Conservation (phyloP, 2,797 vertebrate species). For the Etheostoma nigrum region DNA sequence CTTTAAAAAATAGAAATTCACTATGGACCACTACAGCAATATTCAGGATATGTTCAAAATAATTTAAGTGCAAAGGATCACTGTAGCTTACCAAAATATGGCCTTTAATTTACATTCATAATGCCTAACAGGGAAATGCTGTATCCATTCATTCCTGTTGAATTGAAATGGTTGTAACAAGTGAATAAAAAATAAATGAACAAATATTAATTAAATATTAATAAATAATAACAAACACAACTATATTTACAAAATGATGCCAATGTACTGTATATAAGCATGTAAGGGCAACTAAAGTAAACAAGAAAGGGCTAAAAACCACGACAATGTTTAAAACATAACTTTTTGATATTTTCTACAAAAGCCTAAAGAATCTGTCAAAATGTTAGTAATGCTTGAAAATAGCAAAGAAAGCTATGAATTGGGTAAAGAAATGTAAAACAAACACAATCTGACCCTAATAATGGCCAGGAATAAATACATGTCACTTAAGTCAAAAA, state of each 20-base stretch:
- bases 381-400: constrained; percentile 33
- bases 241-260: constrained; percentile 39
- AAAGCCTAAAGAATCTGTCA: constrained; percentile 44
- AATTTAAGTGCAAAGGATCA: constrained; percentile 72
- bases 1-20: constrained; percentile 64
- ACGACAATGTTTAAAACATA: background rate
- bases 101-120: constrained; percentile 77
- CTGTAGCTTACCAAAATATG: constrained; percentile 60
- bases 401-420: constrained; percentile 46
- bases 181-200: constrained; percentile 6
- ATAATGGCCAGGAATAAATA: constrained; percentile 34
- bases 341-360: constrained; percentile 33
- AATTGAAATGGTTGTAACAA: constrained; percentile 12
- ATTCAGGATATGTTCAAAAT: constrained; percentile 64
- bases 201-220: constrained; percentile 17
- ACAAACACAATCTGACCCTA: constrained; percentile 17
- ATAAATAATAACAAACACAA: constrained; percentile 39
- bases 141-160: constrained; percentile 30
- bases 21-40: constrained; percentile 47
- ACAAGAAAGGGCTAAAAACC: background rate
- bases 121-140: constrained; percentile 42
- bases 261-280: background rate
- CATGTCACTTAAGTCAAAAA: constrained; percentile 17
- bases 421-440: constrained; percentile 16
- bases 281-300: constrained; percentile 12